Conservation (phyloP, 2,113 vertebrate species). For the Haliaeetus leucogaster region DNA sequence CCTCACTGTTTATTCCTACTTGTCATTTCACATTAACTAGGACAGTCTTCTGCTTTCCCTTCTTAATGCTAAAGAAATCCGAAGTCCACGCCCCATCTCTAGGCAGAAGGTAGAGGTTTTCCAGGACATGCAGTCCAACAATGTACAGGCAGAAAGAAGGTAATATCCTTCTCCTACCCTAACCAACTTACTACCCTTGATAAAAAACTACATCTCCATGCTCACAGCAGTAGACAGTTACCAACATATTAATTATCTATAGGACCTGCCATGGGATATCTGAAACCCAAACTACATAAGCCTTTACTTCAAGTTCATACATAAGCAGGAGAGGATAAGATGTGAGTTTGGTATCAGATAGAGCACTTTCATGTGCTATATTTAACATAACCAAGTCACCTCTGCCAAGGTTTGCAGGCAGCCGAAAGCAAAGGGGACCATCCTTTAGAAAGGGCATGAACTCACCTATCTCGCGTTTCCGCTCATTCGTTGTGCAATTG, state of each 20-base stretch:
- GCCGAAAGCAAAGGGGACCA: neutral
- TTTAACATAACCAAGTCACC: neutral
- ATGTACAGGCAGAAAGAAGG: neutral
- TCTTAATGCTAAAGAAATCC: neutral
- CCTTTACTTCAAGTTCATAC: neutral
- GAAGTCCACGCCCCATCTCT: neutral
- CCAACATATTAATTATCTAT: accelerated
- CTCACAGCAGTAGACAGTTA: neutral
- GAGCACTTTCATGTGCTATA: neutral
- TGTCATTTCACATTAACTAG: neutral
- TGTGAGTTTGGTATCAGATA: accelerated
- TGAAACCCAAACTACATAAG: accelerated
- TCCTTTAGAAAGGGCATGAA: neutral
- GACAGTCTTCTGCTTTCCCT: neutral
- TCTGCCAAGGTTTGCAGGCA: neutral
- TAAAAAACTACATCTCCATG: neutral
- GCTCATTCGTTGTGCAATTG: conserved; percentile 93
- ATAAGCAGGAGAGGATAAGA: neutral
- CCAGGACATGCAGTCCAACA: neutral
- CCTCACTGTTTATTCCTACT: neutral
- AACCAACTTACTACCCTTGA: neutral
- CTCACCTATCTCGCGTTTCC: conserved; percentile 97
- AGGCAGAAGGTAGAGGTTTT: neutral
- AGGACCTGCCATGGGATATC: neutral
- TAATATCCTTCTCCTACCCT: neutral